Evolutionary conservation across 2,888 invertebrate genomes (phyloP).

Genomic region (Gastrophysa polygoni): DNA sequence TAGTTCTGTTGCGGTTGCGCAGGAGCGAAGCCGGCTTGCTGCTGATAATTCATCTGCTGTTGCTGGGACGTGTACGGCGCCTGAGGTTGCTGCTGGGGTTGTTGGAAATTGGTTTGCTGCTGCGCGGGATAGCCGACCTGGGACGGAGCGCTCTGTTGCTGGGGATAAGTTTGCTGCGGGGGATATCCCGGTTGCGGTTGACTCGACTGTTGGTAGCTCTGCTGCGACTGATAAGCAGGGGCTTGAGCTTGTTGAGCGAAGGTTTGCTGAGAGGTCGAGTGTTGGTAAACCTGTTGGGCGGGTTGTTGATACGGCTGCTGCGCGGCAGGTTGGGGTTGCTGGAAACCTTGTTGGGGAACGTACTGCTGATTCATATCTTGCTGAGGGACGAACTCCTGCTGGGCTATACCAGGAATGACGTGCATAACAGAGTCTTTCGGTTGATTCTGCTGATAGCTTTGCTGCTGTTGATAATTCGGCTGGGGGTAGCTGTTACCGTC

Average conservation of each 20-base stretch:
- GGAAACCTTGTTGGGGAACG: slow-evolving; percentile 24
- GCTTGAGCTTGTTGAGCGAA: slow-evolving; percentile 23
- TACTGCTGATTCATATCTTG: slow-evolving; percentile 39
- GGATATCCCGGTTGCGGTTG: slow-evolving; percentile 31
- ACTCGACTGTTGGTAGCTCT: slow-evolving; percentile 26
- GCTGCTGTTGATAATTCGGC: slow-evolving; percentile 37
- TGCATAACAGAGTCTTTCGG: slow-evolving; percentile 31
- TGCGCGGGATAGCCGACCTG: slow-evolving; percentile 27
- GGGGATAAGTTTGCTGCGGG: slow-evolving; percentile 28
- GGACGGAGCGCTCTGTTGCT: slow-evolving; percentile 15
- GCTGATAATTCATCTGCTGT: slow-evolving; percentile 22
- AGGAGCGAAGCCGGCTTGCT: slow-evolving; percentile 45
- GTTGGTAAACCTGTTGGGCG: slow-evolving; percentile 12
- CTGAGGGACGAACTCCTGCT: background rate
- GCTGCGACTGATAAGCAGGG: slow-evolving; percentile 25
- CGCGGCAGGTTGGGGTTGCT: slow-evolving; percentile 27
- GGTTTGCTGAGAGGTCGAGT: slow-evolving; percentile 16
- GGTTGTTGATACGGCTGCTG: slow-evolving; percentile 29
- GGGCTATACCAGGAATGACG: slow-evolving; percentile 22
- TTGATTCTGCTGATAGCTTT: slow-evolving; percentile 32
- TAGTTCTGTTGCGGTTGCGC: slow-evolving; percentile 21
- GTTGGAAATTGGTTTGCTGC: slow-evolving; percentile 26
- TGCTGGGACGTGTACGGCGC: slow-evolving; percentile 1
- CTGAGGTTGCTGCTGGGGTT: slow-evolving; percentile 36
- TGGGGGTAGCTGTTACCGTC: slow-evolving; percentile 35